phyloP scores from a whole-genome alignment of 2,888 invertebrate species.

The Agonopterix heracliana region DNA sequence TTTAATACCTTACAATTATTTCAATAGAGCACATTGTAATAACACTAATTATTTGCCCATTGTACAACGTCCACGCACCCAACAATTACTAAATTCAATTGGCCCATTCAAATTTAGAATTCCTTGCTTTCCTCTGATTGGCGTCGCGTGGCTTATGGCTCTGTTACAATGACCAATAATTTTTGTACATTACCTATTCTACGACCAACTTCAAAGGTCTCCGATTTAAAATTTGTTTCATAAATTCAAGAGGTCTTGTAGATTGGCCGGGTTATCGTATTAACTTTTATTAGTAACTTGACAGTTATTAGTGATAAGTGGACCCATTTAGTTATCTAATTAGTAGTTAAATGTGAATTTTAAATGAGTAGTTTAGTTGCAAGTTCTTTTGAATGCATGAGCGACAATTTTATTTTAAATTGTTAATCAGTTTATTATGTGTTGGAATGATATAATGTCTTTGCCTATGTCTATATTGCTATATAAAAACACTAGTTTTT shows the following conservation, averaged over 20 bases:
- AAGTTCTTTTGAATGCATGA: too few relatives aligned
- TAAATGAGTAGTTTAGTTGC: conserved; percentile 6
- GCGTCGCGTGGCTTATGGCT: conserved; percentile 29
- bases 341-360: conserved; percentile 12
- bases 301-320: conserved; percentile 20
- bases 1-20: conserved; percentile 14
- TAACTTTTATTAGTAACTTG: conserved; percentile 21
- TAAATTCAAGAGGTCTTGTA: background rate
- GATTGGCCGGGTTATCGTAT: conserved; percentile 8
- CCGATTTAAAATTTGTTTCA: background rate
- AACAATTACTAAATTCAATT: conserved; percentile 41
- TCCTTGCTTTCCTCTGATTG: conserved; percentile 31
- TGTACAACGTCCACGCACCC: conserved; percentile 11
- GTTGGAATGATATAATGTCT: too few relatives aligned
- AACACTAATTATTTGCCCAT: conserved; percentile 14
- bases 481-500: too few relatives aligned
- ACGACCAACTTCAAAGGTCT: background rate
- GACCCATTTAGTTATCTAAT: conserved; percentile 20
- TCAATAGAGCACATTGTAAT: conserved; percentile 19
- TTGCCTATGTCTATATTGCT: too few relatives aligned
- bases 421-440: too few relatives aligned
- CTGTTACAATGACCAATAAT: conserved; percentile 19
- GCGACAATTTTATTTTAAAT: too few relatives aligned
- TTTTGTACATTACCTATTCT: conserved; percentile 9
- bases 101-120: conserved; percentile 46